Evolutionary conservation across 2,888 invertebrate species (phyloP), one percentile per base, ranked within the genome.

Genomic region (Leptopterna dolabrata): DNA sequence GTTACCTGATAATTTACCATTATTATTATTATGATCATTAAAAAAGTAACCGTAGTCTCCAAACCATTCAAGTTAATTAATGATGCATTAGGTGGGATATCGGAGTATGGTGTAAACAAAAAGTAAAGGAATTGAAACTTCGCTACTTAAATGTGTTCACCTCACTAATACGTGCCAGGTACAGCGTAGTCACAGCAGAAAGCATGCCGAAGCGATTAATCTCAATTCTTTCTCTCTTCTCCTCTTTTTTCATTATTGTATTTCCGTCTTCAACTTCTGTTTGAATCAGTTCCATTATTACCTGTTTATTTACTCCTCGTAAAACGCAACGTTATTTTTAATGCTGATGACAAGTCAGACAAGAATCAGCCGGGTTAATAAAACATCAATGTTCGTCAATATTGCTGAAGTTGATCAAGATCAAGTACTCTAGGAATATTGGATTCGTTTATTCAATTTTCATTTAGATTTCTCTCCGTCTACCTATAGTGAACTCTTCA

Each of bases 141-240:
- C 63, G 84, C 76, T 86, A 80, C 80, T 78, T 78, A 27, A 71
- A 81, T 88, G 87, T 88, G 83, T 76, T 78, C 78, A 87, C 86
- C 84, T 76, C 87, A 88, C 88, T 88, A 87, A 88, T 88, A 84
- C 81, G 86, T 88, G 86, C 51, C 84, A 88, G 88, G 85, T 87
- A 88, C 86, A 78, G 51, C 86, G 86, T 86, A 86, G 86, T 86
- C 86, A 88, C 84, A 83, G 88, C 84, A 63, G 71, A 71, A 45
- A 88, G 88, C 88, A 88, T 88, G 88, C 86, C 82, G 85, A 63
- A 88, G 88, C 88, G 86, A 86, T 86, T 86, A 86, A 86, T 86
- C 29, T 78, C 63, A 55, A 41, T 78, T 85, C 85, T 85, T 47
- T 36, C 78, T 76, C 45, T 86, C 47, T 85, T 85, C 76, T 73